These are phyloP conservation scores for Oncorhynchus mykiss DNA, from an alignment of 2,113 vertebrate species.

Conservation along the genomic window DNA sequence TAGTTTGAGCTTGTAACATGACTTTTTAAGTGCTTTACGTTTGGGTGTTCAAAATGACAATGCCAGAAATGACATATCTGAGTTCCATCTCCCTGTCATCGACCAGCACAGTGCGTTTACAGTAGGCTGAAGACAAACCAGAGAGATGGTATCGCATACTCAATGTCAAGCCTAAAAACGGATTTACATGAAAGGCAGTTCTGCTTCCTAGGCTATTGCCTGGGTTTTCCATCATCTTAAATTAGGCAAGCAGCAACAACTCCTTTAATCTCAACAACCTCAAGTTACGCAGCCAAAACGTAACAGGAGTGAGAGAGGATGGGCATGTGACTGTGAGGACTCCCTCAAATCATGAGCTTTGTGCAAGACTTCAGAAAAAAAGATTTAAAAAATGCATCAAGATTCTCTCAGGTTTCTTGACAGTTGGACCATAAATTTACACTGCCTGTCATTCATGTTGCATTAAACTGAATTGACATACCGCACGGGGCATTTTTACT, in stretches of 20 bases:
- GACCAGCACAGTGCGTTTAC: background rate
- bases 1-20: too few species aligned
- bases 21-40: too few species aligned
- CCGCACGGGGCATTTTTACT: background rate
- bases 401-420: background rate
- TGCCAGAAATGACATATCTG: too few species aligned
- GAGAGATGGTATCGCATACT: background rate
- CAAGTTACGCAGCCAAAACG: background rate
- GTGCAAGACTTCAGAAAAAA: background rate
- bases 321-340: background rate
- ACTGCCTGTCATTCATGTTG: background rate
- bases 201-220: background rate
- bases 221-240: background rate
- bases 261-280: background rate
- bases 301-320: background rate
- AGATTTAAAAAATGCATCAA: accelerated
- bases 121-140: background rate
- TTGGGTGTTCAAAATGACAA: too few species aligned
- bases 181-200: background rate
- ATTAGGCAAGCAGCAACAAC: background rate
- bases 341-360: too few species aligned
- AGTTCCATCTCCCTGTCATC: background rate
- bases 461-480: background rate
- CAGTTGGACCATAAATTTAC: background rate
- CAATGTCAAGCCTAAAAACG: background rate